Percentiles rank a stretch among this genome's conserved stretches.
Evolutionary conservation across 2,888 invertebrate genomes (phyloP).

Genomic region (Trissolcus japonicus): DNA sequence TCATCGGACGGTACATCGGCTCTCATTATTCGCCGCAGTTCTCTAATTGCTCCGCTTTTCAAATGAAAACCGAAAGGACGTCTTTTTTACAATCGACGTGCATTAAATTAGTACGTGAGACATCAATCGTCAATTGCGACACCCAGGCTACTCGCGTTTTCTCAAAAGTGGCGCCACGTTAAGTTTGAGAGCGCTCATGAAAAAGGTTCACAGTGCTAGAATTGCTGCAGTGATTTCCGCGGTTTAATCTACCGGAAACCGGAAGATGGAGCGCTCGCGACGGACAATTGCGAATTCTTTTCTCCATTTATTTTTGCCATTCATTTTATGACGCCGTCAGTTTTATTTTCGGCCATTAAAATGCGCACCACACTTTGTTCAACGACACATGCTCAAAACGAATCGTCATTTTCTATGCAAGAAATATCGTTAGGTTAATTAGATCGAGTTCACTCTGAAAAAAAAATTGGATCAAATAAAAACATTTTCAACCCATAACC

Average conservation of each 20-base stretch:
- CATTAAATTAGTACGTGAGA: conserved; percentile 4
- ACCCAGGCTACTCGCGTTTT: conserved; percentile 10
- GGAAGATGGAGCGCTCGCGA: conserved; percentile 40
- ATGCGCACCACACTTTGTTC: conserved; percentile 25
- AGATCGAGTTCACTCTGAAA: background rate
- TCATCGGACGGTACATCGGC: too few relatives aligned
- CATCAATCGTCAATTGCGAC: conserved; percentile 7
- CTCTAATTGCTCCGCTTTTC: background rate
- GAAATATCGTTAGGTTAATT: conserved; percentile 11
- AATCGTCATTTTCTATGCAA: conserved; percentile 6
- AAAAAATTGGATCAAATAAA: background rate
- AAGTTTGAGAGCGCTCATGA: conserved; percentile 32
- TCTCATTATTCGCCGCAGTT: conserved; percentile 6
- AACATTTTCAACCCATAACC: background rate
- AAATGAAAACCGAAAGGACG: too few relatives aligned
- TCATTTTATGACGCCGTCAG: conserved; percentile 7
- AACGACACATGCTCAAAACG: conserved; percentile 20
- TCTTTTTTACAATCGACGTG: background rate
- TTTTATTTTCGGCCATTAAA: conserved; percentile 26
- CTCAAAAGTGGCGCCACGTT: conserved; percentile 11
- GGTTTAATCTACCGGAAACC: conserved; percentile 55
- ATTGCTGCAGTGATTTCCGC: conserved; percentile 50
- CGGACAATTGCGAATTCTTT: conserved; percentile 52
- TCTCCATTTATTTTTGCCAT: conserved; percentile 28
- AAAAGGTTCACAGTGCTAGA: conserved; percentile 49